Conservation (phyloP, 2,888 invertebrate genomes). For the Pseudeuparius sepicola region DNA sequence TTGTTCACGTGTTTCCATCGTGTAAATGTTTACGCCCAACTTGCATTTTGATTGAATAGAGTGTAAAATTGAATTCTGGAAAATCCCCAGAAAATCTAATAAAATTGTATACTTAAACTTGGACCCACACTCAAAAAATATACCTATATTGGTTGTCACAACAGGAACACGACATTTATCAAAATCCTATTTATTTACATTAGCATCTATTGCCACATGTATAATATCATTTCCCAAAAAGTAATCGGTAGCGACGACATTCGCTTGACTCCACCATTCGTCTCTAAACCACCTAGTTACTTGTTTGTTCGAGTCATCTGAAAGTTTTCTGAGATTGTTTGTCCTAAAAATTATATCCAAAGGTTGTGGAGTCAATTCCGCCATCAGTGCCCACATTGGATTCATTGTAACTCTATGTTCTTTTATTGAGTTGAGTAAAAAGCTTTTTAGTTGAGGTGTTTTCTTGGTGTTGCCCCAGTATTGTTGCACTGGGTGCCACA, state of each 20-base stretch:
- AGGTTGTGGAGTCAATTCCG: slow-evolving; percentile 59
- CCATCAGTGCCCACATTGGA: slow-evolving; percentile 58
- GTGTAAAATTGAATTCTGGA: no score
- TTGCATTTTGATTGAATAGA: no score
- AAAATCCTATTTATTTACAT: no score
- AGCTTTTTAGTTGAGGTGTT: slow-evolving; percentile 42
- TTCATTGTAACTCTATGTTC: slow-evolving; percentile 39
- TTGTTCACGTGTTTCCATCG: no score
- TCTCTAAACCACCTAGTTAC: slow-evolving; percentile 58
- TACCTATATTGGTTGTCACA: no score
- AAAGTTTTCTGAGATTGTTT: slow-evolving; percentile 53
- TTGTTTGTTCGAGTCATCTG: slow-evolving; percentile 58
- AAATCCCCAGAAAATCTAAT: no score
- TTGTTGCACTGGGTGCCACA: slow-evolving; percentile 52
- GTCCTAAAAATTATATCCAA: slow-evolving; percentile 51
- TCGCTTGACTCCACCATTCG: slow-evolving; percentile 56
- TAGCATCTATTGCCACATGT: slow-evolving; percentile 49
- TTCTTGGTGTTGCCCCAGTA: slow-evolving; percentile 58
- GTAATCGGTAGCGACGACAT: slow-evolving; percentile 65
- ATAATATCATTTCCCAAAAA: slow-evolving; percentile 62
- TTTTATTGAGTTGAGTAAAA: slow-evolving; percentile 38
- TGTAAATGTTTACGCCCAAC: no score
- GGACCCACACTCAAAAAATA: no score
- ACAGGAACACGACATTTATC: no score
- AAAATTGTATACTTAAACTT: no score